A percentile compares a stretch with the other conserved stretches of the same genome.
These are phyloP conservation scores for Kradibia gibbosae DNA, from an alignment of 1,140 invertebrate species.

Conservation along the genomic window DNA sequence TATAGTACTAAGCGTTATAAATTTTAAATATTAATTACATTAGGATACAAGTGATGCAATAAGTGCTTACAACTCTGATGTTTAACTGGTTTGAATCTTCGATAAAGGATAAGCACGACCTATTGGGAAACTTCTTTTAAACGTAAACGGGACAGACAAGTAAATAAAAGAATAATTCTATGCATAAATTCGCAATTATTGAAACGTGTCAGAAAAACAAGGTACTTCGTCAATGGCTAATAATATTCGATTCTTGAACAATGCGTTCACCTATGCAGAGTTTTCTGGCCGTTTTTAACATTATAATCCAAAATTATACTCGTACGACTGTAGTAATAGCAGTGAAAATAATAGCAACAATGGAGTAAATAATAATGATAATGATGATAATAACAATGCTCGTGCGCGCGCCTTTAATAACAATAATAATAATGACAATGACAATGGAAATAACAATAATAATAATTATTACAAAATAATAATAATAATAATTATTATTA, in stretches of 20 bases:
- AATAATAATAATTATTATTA: not conserved
- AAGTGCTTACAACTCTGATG: not conserved
- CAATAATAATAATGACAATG: not conserved
- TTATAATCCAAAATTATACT: too few species aligned
- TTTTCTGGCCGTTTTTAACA: not conserved
- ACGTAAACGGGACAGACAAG: constrained; percentile 13
- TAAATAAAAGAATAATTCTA: constrained; percentile 28
- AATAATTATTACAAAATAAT: not conserved
- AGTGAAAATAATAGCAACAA: not conserved
- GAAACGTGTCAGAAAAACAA: constrained; percentile 5
- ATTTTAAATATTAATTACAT: constrained; percentile 30
- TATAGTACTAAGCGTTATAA: constrained; percentile 20
- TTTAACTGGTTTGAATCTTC: not conserved
- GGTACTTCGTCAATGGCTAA: not conserved
- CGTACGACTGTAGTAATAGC: not conserved
- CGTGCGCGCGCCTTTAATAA: too few species aligned
- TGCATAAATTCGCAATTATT: constrained; percentile 45
- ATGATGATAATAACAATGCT: too few species aligned
- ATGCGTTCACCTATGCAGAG: constrained; percentile 7
- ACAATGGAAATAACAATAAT: not conserved
- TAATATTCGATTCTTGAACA: constrained; percentile 24
- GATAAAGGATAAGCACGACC: not conserved
- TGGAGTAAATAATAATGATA: too few species aligned
- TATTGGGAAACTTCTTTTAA: constrained; percentile 4
- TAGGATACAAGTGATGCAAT: not conserved